A percentile compares a stretch with the other conserved stretches of the same genome.
Evolutionary conservation across 2,113 vertebrate genomes (phyloP).

Genomic region (Thunnus thynnus): DNA sequence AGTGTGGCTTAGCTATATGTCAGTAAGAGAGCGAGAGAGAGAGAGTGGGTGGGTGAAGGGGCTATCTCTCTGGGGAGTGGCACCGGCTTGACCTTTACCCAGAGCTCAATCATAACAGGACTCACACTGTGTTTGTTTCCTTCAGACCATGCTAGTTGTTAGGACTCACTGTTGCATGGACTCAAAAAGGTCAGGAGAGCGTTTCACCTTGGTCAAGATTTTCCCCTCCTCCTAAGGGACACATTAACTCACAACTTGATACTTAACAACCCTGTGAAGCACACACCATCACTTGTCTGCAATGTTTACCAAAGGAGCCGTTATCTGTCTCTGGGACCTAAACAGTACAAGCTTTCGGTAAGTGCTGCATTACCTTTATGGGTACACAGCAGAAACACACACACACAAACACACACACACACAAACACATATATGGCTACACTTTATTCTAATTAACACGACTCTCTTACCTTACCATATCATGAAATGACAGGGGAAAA

Average conservation of each 20-base stretch:
- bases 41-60: constrained; percentile 19
- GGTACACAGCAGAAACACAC: neutral
- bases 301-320: constrained; percentile 65
- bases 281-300: constrained; percentile 39
- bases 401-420: too few relatives aligned
- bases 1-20: constrained; percentile 9
- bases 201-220: constrained; percentile 25
- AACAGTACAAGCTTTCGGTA: constrained; percentile 30
- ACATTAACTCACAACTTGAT: constrained; percentile 68
- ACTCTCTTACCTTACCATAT: too few relatives aligned
- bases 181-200: constrained; percentile 54
- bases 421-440: neutral
- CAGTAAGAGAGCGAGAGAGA: neutral
- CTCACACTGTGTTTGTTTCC: constrained; percentile 20
- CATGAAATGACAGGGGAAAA: neutral
- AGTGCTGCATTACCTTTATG: constrained; percentile 7
- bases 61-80: constrained; percentile 32
- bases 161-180: constrained; percentile 11
- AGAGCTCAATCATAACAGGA: constrained; percentile 39
- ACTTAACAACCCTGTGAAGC: constrained; percentile 56
- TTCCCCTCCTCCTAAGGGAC: constrained; percentile 44
- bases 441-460: neutral
- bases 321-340: constrained; percentile 25
- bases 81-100: constrained; percentile 62
- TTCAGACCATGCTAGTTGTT: constrained; percentile 13